phyloP scores from a whole-genome alignment of 2,888 invertebrate species.

The Campoplex nolae region DNA sequence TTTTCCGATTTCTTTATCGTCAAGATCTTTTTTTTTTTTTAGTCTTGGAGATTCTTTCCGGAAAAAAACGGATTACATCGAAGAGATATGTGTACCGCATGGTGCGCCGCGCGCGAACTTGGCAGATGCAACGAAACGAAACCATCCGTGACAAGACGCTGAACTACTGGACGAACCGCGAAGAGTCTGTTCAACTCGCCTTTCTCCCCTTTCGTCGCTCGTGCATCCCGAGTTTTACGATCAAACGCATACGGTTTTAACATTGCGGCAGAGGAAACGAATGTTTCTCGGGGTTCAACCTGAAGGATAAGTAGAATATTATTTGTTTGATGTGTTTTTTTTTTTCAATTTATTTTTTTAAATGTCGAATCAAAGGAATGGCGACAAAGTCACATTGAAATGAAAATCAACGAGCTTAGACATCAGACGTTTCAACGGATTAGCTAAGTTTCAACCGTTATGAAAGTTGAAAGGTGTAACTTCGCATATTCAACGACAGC shows the following conservation, averaged over 20 bases:
- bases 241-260: not conserved
- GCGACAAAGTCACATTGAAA: not conserved
- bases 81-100: conserved; percentile 29
- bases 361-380: not conserved
- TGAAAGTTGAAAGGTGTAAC: not conserved
- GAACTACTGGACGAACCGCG: conserved; percentile 55
- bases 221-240: conserved; percentile 2
- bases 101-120: conserved; percentile 34
- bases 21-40: conserved; percentile 1
- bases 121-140: conserved; percentile 65
- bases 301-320: too few relatives aligned
- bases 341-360: too few relatives aligned
- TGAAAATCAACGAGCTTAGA: not conserved
- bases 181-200: conserved; percentile 59
- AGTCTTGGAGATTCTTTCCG: not conserved
- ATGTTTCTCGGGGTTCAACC: not conserved
- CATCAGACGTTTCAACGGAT: not conserved
- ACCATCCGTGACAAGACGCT: conserved; percentile 53
- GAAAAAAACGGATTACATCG: not conserved
- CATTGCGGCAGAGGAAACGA: not conserved
- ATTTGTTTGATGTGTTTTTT: not conserved
- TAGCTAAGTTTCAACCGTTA: not conserved
- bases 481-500: not conserved
- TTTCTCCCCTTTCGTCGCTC: not conserved
- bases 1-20: not conserved